Evolutionary conservation across 2,888 invertebrate species (phyloP), one percentile per base, ranked within the genome.

Genomic region (Melanostoma scalare): DNA sequence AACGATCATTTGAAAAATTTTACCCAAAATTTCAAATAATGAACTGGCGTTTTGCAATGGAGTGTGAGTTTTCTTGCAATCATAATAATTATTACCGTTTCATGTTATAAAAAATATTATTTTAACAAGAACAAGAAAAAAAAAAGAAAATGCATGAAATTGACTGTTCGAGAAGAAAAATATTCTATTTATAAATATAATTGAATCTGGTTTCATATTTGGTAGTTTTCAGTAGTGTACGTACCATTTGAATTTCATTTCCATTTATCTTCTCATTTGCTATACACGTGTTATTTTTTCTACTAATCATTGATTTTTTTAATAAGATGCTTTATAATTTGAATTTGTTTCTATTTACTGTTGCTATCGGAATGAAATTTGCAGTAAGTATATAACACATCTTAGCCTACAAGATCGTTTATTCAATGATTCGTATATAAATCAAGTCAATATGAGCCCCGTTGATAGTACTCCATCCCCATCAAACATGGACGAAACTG

Each of bases 351-450:
- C 36, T 74, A 48, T 61, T 10, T 50, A 67, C 30, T 69, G 44
- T 72, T 60, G 42, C 74, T 68, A n/a, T 35, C 68, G 30, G 53
- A 53, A 35, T 58, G 44, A 48, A 72, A 58, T 55, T 52, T 55
- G 42, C 87, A 90, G 90, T 89, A 89, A 90, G 89, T 89, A 90
- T 90, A 88, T 90, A 90, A 90, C 87, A 87, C 86, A 86, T 87
- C 87, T 85, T 68, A 86, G 86, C 86, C 76, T 86, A 81, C 86
- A 86, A 84, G 87, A 68, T 85, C 86, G 87, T 85, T 86, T 87
- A 69, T 88, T 87, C 80, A 92, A 93, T 88, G 93, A 93, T 88
- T 89, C 92, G 55, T 90, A 89, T 48, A 93, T 93, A 92, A 88
- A 91, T 3, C 92, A 93, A 9, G 92, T 92, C 0, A 87, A 86